Percentiles rank a stretch among this genome's conserved stretches.
phyloP scores from a whole-genome alignment of 2,888 invertebrate genomes.

The Thereva unica region DNA sequence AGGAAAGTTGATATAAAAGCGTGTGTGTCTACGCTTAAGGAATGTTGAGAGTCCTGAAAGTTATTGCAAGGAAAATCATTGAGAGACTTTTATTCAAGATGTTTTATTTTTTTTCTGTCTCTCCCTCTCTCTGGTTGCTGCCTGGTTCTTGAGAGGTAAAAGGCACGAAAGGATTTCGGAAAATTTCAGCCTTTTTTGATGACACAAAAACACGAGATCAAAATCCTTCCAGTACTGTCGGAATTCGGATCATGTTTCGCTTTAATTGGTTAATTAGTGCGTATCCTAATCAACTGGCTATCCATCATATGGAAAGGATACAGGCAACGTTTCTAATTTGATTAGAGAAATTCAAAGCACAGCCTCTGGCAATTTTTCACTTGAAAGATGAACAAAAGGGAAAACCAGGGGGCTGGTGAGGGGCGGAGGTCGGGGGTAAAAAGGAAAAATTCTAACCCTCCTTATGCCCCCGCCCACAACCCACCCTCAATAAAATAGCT shows the following conservation, averaged over 20 bases:
- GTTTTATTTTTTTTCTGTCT: too few species aligned
- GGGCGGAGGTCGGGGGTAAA: too few species aligned
- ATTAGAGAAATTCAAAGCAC: slow-evolving; percentile 36
- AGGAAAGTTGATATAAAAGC: background rate
- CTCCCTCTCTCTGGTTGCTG: too few species aligned
- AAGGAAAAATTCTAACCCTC: too few species aligned
- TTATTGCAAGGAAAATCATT: slow-evolving; percentile 24
- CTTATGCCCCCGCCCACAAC: too few species aligned
- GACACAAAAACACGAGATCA: too few species aligned
- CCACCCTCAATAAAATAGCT: too few species aligned
- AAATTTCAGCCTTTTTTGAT: too few species aligned
- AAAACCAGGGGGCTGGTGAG: background rate
- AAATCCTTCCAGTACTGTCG: too few species aligned
- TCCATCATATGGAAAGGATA: slow-evolving; percentile 19
- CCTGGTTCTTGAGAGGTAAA: background rate
- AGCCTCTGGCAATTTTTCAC: slow-evolving; percentile 23
- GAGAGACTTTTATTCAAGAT: background rate
- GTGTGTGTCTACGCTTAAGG: background rate
- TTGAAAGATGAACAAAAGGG: slow-evolving; percentile 18
- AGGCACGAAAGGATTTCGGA: too few species aligned
- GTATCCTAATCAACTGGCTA: slow-evolving; percentile 37
- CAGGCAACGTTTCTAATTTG: slow-evolving; percentile 21
- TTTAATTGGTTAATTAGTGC: slow-evolving; percentile 36
- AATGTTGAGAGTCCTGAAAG: slow-evolving; percentile 6
- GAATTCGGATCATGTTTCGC: slow-evolving; percentile 26